Base-by-base conservation (phyloP, 2,113 vertebrate species). In the Cololabis saira region DNA sequence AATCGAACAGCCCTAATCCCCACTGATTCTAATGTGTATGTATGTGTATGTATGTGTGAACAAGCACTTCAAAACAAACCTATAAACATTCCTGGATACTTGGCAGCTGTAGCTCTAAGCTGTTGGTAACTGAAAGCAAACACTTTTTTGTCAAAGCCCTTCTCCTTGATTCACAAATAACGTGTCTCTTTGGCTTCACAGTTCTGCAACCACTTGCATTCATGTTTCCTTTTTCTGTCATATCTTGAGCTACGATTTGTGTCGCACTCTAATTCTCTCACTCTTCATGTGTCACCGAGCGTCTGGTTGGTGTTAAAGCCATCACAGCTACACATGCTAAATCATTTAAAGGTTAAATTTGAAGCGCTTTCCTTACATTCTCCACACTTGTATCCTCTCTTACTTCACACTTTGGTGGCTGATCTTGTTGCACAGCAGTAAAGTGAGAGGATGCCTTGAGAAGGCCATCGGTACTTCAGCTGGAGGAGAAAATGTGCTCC, bases 51-150 rank as follows among this genome's bases (percentile, higher is more conserved):
- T 58, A 58, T 30, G 74, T 61, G 67, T n/a, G 53, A 16, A 30
- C 49, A 70, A 45, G 80, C 67, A 84, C 91, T 91, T 90, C 81
- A 92, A 92, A 90, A 90, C 91, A 90, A 90, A 83, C 87, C 83
- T 74, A 89, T 90, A 91, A 90, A 89, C 89, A 90, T 90, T 87
- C 82, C 84, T 84, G 68, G 72, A 73, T 84, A 65, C 55, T 77
- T 76, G 61, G 82, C 80, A 85, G 73, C 76, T 88, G 82, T 72
- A 75, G 55, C 64, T 67, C 57, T 5, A 27, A 84, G 74, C 53
- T 80, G 47, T 62, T 66, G 48, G 80, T 81, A 83, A 86, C 55
- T 54, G 70, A 22, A 73, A 57, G 67, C 69, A 41, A 33, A 69
- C 54, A 71, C 45, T 44, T 40, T 22, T 41, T 40, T 51, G 40